Evolutionary conservation across 2,888 invertebrate genomes (phyloP), one percentile per base, ranked within the genome.

Genomic region (Scaptomyza caliginosa): DNA sequence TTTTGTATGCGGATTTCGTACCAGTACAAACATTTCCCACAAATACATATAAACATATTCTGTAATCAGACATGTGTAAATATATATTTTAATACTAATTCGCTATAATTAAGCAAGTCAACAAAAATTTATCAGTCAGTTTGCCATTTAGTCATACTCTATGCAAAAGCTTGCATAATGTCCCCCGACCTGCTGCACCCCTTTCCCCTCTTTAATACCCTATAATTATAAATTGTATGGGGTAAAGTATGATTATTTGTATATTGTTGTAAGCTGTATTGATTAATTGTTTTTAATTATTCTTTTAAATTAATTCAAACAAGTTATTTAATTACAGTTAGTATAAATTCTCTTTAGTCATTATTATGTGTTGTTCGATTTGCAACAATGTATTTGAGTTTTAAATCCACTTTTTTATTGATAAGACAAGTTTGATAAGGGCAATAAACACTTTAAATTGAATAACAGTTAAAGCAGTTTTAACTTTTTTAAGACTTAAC

Each of bases 101-200:
- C n/a, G 28, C 1, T 8, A 43, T 48, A 60, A 48, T 48, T 56
- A n/a, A 26, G 32, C 11, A 21, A 28, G 7, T 59, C 24, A 52
- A 28, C 21, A 38, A 38, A 38, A 38, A 2, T 32, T n/a, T 13
- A 55, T 55, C 42, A 36, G 30, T 23, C 28, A 16, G 19, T 38
- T 17, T 32, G n/a, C 19, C 26, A 39, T 6, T 38, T 46, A 46
- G 32, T 46, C 46, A 32, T 34, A 28, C 21, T 45, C 13, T 26
- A 11, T n/a, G 36, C 28, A 13, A 10, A 10, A 11, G 30, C 67
- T 69, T 69, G 63, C 55, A 48, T 69, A 69, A 67, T 50, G 21
- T 19, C 46, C 67, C 58, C 69, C 58, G 67, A 63, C 63, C 11
- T 13, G 6, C 19, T 7, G 3, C n/a, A 4, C 2, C 19, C n/a